Evolutionary conservation across 1,140 invertebrate genomes (phyloP), one percentile per base, ranked within the genome.

Genomic region (Andricus grossulariae): DNA sequence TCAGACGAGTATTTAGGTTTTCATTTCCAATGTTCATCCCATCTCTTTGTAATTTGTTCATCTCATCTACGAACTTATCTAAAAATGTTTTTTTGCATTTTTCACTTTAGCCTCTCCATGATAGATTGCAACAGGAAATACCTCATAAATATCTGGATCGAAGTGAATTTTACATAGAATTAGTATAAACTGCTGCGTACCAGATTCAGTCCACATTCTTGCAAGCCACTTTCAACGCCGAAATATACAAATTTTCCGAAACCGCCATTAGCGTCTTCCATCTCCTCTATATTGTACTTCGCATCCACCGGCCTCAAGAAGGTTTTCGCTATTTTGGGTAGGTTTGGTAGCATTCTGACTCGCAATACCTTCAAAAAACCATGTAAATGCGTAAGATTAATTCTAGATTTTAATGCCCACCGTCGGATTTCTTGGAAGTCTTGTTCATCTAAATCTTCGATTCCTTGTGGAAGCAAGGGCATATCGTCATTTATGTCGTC

Each of bases 241-340:
- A 84, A 75, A 72, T 84, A 82, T 11, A 80, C 76, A 76, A 77
- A 82, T 76, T 82, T 74, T 4, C 12, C 54, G 10, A 21, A 50
- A 50, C 54, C 45, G 13, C 39, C 75, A 50, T 72, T 51, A n/a
- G 71, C 50, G 13, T 71, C 21, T 51, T 18, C 25, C 39, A 74
- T 74, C 72, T 13, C 16, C 25, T n/a, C 10, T 45, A 79, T 79
- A 25, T 79, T 72, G 66, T 80, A 76, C 45, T 76, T 51, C 18
- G 39, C 13, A 50, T 71, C 15, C 32, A 73, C 18, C 54, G 74
- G 73, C 50, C 49, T 21, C 1, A 80, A 18, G 45, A 80, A 74
- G 15, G 60, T 60, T 72, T 50, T 73, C 13, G 57, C 57, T 16
- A 50, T 45, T 13, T 51, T 51, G 12, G 50, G 50, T 16, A 51